Evolutionary conservation across 1,140 invertebrate species (phyloP).

Genomic region (Drosophila kikkawai): DNA sequence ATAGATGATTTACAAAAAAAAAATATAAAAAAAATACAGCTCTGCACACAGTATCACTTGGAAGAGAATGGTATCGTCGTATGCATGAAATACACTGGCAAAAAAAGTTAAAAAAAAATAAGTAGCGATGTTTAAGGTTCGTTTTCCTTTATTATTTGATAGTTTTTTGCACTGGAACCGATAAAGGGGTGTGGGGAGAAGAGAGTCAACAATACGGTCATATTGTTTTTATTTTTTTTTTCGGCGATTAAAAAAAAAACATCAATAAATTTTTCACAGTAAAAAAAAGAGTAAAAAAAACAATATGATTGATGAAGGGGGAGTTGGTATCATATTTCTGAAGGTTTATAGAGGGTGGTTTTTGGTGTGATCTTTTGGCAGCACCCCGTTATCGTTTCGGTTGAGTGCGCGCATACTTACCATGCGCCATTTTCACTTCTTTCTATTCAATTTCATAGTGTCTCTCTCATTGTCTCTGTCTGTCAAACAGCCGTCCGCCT

Average conservation of each 20-base stretch:
- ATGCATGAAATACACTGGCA: conserved; percentile 42
- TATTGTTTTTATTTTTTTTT: conserved; percentile 19
- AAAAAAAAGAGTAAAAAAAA: conserved; percentile 66
- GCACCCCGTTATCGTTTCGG: conserved; percentile 74
- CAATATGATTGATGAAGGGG: conserved; percentile 24
- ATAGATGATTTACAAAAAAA: conserved; percentile 25
- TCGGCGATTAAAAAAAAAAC: conserved; percentile 29
- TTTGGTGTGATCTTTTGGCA: conserved; percentile 27
- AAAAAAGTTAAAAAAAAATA: conserved; percentile 48
- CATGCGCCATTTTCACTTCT: conserved; percentile 56
- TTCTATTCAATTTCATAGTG: conserved; percentile 53
- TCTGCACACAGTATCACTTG: conserved; percentile 45
- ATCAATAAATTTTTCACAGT: conserved; percentile 49
- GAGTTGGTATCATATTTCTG: conserved; percentile 7
- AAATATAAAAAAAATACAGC: conserved; percentile 11
- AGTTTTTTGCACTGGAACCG: conserved; percentile 64
- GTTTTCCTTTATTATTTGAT: conserved; percentile 14
- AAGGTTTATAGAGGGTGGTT: conserved; percentile 20
- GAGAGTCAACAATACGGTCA: conserved; percentile 21
- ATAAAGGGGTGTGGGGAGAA: conserved; percentile 65
- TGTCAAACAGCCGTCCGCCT: conserved; percentile 41
- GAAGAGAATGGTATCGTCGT: conserved; percentile 31
- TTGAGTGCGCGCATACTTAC: conserved; percentile 77
- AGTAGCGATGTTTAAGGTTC: conserved; percentile 17
- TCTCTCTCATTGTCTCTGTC: conserved; percentile 63